Conservation (phyloP, 2,113 vertebrate species). For the Thamnaconus septentrionalis region DNA sequence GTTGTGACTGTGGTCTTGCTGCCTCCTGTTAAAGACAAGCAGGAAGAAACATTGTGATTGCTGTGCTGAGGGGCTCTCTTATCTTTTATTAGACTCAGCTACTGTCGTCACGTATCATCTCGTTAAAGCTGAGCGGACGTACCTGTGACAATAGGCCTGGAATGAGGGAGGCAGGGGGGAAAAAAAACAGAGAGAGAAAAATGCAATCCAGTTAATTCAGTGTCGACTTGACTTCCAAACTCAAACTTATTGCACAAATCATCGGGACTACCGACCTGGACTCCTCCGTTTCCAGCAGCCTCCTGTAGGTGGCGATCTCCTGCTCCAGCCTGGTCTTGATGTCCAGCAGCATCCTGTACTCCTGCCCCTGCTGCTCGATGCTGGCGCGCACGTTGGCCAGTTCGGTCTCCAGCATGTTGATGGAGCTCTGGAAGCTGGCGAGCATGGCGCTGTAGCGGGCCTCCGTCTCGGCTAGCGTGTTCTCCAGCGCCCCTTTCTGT, state of each 20-base stretch:
- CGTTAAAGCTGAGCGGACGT: conserved; percentile 13
- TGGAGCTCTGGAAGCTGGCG: conserved; percentile 68
- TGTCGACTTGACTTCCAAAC: background rate
- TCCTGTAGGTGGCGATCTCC: conserved; percentile 81
- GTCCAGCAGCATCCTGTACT: conserved; percentile 76
- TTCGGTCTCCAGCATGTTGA: conserved; percentile 75
- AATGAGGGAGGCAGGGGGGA: conserved; percentile 1
- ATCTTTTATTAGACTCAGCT: conserved; percentile 1
- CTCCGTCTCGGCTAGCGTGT: conserved; percentile 77
- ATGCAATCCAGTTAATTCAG: background rate
- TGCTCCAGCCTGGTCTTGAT: conserved; percentile 80
- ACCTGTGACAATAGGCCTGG: conserved; percentile 57
- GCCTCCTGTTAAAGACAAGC: conserved; percentile 59
- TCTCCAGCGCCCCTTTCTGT: conserved; percentile 79
- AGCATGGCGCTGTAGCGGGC: conserved; percentile 75
- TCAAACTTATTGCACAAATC: background rate
- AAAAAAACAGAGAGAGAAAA: background rate
- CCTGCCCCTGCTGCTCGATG: conserved; percentile 76
- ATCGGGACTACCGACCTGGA: conserved; percentile 58
- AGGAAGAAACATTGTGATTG: background rate
- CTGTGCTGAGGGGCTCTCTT: background rate
- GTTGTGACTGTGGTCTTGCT: conserved; percentile 57
- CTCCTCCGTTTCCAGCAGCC: conserved; percentile 78
- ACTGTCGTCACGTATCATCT: background rate
- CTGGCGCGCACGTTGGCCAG: conserved; percentile 67